These are phyloP conservation scores for Leptodactylus fuscus DNA, from an alignment of 2,113 vertebrate species.

Conservation along the genomic window DNA sequence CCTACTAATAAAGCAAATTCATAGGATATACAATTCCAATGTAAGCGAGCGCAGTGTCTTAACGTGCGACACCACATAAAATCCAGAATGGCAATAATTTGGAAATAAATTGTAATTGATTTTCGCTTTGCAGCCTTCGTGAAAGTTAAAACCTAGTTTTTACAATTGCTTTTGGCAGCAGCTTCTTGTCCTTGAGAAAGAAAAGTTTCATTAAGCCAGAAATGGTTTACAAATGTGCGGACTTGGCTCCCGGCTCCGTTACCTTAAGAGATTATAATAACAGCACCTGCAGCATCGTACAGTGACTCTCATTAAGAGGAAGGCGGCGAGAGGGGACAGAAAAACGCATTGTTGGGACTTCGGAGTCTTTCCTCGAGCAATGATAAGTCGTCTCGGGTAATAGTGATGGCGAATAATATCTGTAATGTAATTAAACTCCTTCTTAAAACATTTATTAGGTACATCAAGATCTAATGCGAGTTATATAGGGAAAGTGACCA, in stretches of 20 bases:
- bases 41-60: not conserved
- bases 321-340: not conserved
- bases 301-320: not conserved
- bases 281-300: not conserved
- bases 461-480: not conserved
- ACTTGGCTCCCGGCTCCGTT: conserved; percentile 1
- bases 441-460: not conserved
- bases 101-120: conserved; percentile 42
- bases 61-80: not conserved
- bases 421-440: not conserved
- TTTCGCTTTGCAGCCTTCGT: not conserved
- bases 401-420: not conserved
- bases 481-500: not conserved
- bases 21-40: not conserved
- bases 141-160: conserved; percentile 17
- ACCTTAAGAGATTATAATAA: not conserved
- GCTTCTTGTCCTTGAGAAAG: conserved; percentile 3
- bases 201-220: conserved; percentile 18
- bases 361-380: not conserved
- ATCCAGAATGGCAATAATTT: not conserved
- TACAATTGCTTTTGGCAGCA: conserved; percentile 1
- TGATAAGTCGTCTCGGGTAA: not conserved
- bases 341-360: not conserved
- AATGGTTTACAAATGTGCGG: conserved; percentile 38
- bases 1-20: not conserved